phyloP scores from a whole-genome alignment of 2,888 invertebrate genomes.

The Pollenia griseotomentosa region DNA sequence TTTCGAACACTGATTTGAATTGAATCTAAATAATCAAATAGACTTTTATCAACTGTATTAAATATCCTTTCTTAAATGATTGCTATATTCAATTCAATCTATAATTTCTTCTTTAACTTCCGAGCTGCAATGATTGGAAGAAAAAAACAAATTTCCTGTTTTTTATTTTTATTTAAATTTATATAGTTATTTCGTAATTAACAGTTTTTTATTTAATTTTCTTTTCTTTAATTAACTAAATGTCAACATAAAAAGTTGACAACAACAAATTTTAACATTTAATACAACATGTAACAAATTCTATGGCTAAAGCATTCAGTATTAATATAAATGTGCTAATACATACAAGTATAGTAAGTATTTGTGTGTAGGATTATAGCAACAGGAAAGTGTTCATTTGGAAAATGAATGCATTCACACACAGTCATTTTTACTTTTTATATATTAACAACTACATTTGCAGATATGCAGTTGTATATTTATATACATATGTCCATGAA shows the following conservation, averaged over 20 bases:
- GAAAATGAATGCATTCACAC: conserved; percentile 64
- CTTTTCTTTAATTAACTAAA: conserved; percentile 72
- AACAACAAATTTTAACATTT: conserved; percentile 70
- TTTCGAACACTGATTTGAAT: no score
- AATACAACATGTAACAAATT: conserved; percentile 57
- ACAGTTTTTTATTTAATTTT: conserved; percentile 56
- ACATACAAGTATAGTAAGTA: background rate
- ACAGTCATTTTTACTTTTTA: background rate
- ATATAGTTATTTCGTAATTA: conserved; percentile 56
- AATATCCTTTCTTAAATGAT: no score
- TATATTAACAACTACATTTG: background rate
- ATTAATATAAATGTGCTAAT: conserved; percentile 7
- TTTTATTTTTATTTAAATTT: conserved; percentile 22
- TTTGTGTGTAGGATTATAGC: background rate
- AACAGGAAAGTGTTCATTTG: conserved; percentile 67
- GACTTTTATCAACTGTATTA: no score
- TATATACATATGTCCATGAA: background rate
- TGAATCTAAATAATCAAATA: no score
- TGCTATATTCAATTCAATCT: no score
- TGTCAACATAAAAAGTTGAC: conserved; percentile 72
- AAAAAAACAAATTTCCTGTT: background rate
- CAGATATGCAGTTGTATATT: background rate
- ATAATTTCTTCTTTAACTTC: background rate
- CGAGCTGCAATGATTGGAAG: background rate
- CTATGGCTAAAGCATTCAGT: background rate